phyloP scores from a whole-genome alignment of 2,888 invertebrate species.

The Calliphora vomitoria region DNA sequence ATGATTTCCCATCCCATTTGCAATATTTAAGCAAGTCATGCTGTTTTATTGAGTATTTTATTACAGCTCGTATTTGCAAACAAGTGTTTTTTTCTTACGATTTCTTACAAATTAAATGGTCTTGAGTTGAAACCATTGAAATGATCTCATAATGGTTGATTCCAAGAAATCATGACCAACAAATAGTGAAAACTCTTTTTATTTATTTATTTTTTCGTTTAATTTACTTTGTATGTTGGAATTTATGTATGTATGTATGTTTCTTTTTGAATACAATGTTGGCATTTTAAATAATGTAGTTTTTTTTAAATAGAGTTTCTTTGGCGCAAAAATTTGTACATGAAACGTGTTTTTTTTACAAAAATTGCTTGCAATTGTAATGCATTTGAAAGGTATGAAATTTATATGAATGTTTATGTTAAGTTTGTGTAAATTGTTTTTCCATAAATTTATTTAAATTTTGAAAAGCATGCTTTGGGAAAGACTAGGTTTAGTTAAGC shows the following conservation, averaged over 20 bases:
- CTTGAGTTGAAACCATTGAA: slow-evolving; percentile 36
- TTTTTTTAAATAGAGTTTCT: slow-evolving; percentile 25
- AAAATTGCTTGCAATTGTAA: slow-evolving; percentile 30
- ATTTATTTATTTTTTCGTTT: slow-evolving; percentile 33
- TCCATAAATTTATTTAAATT: slow-evolving; percentile 5
- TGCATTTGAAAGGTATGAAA: slow-evolving; percentile 37
- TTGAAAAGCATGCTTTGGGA: slow-evolving; percentile 6
- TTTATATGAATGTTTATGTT: slow-evolving; percentile 22
- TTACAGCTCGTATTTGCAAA: slow-evolving; percentile 9
- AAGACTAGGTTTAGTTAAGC: too few relatives aligned
- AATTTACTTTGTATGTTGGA: slow-evolving; percentile 37
- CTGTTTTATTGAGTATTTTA: slow-evolving; percentile 31
- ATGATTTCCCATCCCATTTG: neutral
- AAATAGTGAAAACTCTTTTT: slow-evolving; percentile 69
- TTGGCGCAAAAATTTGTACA: slow-evolving; percentile 51
- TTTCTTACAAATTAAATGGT: neutral
- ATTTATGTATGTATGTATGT: slow-evolving; percentile 46
- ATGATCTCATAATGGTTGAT: slow-evolving; percentile 68
- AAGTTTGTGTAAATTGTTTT: slow-evolving; percentile 36
- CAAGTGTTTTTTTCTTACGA: slow-evolving; percentile 8
- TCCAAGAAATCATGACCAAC: slow-evolving; percentile 52
- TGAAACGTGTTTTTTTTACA: slow-evolving; percentile 45
- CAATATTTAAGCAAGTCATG: slow-evolving; percentile 14
- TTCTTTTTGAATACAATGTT: slow-evolving; percentile 57
- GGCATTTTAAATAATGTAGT: slow-evolving; percentile 56